Evolutionary conservation across 2,797 vertebrate species (phyloP).

Genomic region (Sebastes iracundus): DNA sequence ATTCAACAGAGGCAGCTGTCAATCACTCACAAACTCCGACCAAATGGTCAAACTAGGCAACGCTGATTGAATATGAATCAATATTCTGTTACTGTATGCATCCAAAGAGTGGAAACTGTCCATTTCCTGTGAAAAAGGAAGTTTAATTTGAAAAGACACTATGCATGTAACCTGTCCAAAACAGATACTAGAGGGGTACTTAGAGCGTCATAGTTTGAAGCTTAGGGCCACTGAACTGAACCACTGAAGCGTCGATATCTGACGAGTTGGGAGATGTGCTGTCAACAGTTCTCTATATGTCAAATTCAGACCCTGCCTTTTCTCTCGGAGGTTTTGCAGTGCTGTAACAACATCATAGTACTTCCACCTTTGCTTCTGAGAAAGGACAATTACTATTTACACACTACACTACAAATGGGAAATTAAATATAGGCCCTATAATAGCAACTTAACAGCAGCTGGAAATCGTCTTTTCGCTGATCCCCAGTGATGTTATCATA

Average conservation of each 20-base stretch:
- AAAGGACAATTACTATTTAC: background rate
- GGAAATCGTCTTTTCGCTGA: background rate
- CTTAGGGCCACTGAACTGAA: background rate
- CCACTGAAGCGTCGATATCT: background rate
- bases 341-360: background rate
- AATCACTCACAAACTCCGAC: too few relatives aligned
- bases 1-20: too few relatives aligned
- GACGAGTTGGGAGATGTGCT: background rate
- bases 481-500: background rate
- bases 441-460: background rate
- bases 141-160: too few relatives aligned
- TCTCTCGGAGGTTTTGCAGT: background rate
- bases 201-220: background rate
- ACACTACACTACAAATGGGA: too few relatives aligned
- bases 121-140: fast-evolving
- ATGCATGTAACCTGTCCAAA: too few relatives aligned
- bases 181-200: too few relatives aligned
- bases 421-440: background rate
- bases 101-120: too few relatives aligned
- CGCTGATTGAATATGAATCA: too few relatives aligned
- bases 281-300: background rate
- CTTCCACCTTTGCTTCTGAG: too few relatives aligned
- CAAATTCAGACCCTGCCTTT: background rate
- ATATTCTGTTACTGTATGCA: too few relatives aligned
- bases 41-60: too few relatives aligned